phyloP scores from a whole-genome alignment of 2,113 vertebrate genomes.

The Lamprologus lemairii region DNA sequence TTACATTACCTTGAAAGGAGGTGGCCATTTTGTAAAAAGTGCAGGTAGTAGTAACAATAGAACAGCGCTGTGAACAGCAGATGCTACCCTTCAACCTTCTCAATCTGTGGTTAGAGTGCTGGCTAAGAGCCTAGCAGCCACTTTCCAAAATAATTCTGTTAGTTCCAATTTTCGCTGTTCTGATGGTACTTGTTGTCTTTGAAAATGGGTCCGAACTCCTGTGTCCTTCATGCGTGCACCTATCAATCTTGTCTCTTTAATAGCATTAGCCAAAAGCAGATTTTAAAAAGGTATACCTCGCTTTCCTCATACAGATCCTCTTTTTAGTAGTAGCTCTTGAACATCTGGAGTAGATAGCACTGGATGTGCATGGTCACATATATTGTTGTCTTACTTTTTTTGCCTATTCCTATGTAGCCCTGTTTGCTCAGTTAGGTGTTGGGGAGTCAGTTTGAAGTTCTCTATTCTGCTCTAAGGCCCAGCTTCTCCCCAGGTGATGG shows the following conservation, averaged over 20 bases:
- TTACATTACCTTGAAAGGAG: not conserved
- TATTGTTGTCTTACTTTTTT: not conserved
- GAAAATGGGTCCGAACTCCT: slow-evolving; percentile 14
- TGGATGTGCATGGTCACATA: not conserved
- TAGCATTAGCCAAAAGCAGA: slow-evolving; percentile 19
- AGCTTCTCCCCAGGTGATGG: slow-evolving; percentile 45
- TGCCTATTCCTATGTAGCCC: not conserved
- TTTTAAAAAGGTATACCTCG: slow-evolving; percentile 4
- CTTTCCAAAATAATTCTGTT: slow-evolving; percentile 63
- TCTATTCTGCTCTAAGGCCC: slow-evolving; percentile 27
- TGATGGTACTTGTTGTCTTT: slow-evolving; percentile 44
- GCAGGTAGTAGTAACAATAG: not conserved
- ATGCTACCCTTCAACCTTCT: slow-evolving; percentile 8
- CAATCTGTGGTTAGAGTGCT: slow-evolving; percentile 17
- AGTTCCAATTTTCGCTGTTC: slow-evolving; percentile 40
- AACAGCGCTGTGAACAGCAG: slow-evolving; percentile 1
- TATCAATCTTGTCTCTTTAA: slow-evolving; percentile 42
- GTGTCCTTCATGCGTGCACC: slow-evolving; percentile 44
- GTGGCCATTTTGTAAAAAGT: not conserved
- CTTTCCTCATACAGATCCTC: not conserved
- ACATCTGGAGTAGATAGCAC: not conserved
- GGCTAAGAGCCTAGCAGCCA: slow-evolving; percentile 58
- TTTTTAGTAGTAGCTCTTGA: not conserved
- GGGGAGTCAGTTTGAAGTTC: slow-evolving; percentile 34
- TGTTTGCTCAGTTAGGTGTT: slow-evolving; percentile 26